Base-by-base conservation (phyloP, 2,797 vertebrate genomes). In the Halcyon leucocephala region DNA sequence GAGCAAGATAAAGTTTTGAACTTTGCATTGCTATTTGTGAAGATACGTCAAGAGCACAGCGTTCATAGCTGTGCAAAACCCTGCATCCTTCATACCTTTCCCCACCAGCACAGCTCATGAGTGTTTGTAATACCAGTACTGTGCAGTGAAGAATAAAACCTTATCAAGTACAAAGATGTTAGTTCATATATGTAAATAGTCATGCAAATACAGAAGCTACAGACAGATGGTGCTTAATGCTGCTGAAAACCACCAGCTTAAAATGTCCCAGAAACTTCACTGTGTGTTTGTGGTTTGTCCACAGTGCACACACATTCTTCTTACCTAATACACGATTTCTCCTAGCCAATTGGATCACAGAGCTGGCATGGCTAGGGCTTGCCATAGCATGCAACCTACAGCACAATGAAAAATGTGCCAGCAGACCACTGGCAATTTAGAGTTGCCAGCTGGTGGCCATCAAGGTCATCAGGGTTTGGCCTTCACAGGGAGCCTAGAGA, bases 301-400 rank as follows among this genome's bases (percentile, higher is more conserved):
- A 54, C 20, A 81, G 17, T 5, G 1, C 12, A 14, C 2, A 15
- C 7, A 20, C 24, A 3, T 3, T 42, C 31, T 31, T 55, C 33
- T 62, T 22, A 24, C 5, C 25, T 8, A 35, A 13, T 2, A 12
- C 1, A 8, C 1, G 1, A 46, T 58, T 66, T 58, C 33, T 81
- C 12, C 80, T 13, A 89, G 18, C 29, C 60, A 70, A 1, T 3
- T 7, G 37, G 17, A 58, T 67, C 17, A 20, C 25, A 39, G 52
- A n/a, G 11, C 22, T 57, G 26, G 15, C 29, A 14, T 6, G 2
- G 41, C 35, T 14, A 46, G 44, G 17, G 25, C 6, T 69, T 29
- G 41, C 16, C 61, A 16, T 16, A 81, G 9, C 12, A 41, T 2
- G 2, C 12, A 51, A 31, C 14, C 24, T 19, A 8, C 21, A 74